phyloP scores from a whole-genome alignment of 2,888 invertebrate species.

The Gymnosoma rotundatum region DNA sequence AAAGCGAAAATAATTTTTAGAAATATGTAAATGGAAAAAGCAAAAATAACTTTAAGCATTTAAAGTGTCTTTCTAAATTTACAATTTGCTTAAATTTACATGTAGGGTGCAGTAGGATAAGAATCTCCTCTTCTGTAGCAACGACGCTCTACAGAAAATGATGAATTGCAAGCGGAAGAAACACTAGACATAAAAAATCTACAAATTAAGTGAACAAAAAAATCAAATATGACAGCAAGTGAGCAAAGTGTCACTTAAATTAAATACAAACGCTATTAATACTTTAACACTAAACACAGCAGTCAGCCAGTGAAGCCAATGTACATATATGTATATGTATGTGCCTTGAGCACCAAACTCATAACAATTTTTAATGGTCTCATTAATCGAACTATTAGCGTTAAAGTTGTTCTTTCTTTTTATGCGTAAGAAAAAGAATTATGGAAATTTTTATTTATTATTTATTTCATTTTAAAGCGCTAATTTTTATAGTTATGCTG shows the following conservation, averaged over 20 bases:
- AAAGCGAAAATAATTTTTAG: too few species aligned
- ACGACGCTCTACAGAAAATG: conserved; percentile 74
- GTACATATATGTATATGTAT: too few species aligned
- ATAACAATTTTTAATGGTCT: conserved; percentile 46
- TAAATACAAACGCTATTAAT: conserved; percentile 13
- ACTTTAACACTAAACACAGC: conserved; percentile 36
- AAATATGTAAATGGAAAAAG: too few species aligned
- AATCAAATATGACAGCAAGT: conserved; percentile 72
- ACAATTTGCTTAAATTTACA: too few species aligned
- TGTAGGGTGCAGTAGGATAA: conserved; percentile 8
- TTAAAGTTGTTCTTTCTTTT: conserved; percentile 42
- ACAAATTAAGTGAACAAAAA: conserved; percentile 33
- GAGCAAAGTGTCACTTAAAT: conserved; percentile 55
- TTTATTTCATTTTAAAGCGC: conserved; percentile 45
- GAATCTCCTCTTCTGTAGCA: conserved; percentile 21
- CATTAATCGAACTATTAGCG: conserved; percentile 72
- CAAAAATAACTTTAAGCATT: too few species aligned
- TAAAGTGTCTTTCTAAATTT: too few species aligned
- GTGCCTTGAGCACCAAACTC: conserved; percentile 24
- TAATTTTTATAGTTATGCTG: conserved; percentile 78
- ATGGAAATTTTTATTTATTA: conserved; percentile 34
- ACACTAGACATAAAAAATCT: conserved; percentile 64
- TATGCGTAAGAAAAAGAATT: neutral
- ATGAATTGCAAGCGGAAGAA: conserved; percentile 81
- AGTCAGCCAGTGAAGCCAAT: neutral